Conservation (phyloP, 2,113 vertebrate species). For the Holacanthus passer region DNA sequence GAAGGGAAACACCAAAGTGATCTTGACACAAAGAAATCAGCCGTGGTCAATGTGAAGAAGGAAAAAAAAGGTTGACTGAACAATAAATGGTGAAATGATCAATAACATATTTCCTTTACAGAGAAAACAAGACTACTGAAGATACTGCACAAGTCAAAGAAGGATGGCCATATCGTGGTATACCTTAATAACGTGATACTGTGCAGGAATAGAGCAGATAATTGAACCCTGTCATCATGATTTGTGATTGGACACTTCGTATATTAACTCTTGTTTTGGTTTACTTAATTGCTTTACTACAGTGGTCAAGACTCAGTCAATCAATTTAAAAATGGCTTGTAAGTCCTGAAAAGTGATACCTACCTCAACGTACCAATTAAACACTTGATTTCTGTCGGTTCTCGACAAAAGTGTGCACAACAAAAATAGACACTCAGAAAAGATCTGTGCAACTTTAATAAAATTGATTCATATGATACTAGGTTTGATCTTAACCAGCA, state of each 20-base stretch:
- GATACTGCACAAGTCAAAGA: background rate
- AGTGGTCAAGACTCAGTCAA: background rate
- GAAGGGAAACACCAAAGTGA: slow-evolving; percentile 3
- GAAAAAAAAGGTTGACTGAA: slow-evolving; percentile 31
- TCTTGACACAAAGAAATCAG: slow-evolving; percentile 10
- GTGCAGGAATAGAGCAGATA: too few relatives aligned
- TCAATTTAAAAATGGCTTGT: background rate
- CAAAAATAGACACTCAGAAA: background rate
- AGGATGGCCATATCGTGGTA: too few relatives aligned
- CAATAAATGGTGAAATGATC: slow-evolving; percentile 40
- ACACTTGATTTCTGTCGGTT: background rate
- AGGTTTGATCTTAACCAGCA: background rate
- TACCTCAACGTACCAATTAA: background rate
- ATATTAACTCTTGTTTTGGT: too few relatives aligned
- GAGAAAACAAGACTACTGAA: slow-evolving; percentile 50
- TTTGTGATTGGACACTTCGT: too few relatives aligned
- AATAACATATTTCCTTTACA: slow-evolving; percentile 28
- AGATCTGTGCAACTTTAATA: background rate
- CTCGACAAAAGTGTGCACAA: background rate
- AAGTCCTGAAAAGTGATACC: background rate
- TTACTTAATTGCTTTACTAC: too few relatives aligned
- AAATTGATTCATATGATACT: background rate
- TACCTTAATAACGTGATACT: too few relatives aligned
- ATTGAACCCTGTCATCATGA: too few relatives aligned
- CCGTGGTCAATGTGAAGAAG: slow-evolving; percentile 30